Percentiles rank a stretch among this genome's conserved stretches.
phyloP scores from a whole-genome alignment of 2,113 vertebrate genomes.

The Hemicordylus capensis region DNA sequence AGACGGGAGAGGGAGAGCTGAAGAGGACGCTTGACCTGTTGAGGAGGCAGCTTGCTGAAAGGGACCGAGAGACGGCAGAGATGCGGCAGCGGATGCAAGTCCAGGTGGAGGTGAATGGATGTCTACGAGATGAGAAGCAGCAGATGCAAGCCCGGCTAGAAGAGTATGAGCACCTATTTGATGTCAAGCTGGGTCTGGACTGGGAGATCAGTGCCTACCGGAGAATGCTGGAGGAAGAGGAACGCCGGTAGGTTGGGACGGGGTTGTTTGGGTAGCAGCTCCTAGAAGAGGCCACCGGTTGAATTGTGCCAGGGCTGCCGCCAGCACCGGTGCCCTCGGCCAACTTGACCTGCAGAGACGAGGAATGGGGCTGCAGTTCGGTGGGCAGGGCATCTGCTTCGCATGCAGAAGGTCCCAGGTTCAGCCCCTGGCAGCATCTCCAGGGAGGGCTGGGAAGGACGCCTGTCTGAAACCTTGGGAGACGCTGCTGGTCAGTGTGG shows the following conservation, averaged over 20 bases:
- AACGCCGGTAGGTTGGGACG: constrained; percentile 77
- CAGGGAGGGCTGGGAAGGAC: too few relatives aligned
- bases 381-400: too few relatives aligned
- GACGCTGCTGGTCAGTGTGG: too few relatives aligned
- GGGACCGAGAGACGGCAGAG: constrained; percentile 78
- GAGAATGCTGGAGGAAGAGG: constrained; percentile 89
- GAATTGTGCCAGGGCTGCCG: neutral
- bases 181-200: constrained; percentile 86
- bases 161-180: constrained; percentile 84
- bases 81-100: constrained; percentile 71
- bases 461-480: too few relatives aligned
- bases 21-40: constrained; percentile 75
- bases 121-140: too few relatives aligned
- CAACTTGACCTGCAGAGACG: neutral
- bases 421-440: too few relatives aligned
- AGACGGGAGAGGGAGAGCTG: constrained; percentile 73
- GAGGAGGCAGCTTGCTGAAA: constrained; percentile 74
- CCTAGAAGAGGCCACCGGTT: neutral
- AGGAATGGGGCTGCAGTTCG: too few relatives aligned
- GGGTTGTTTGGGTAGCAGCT: neutral
- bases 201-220: constrained; percentile 87
- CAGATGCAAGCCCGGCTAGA: constrained; percentile 80
- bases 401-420: too few relatives aligned
- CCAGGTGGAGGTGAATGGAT: constrained; percentile 85
- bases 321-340: neutral